phyloP scores from a whole-genome alignment of 2,113 vertebrate species.

The Jacana jacana region DNA sequence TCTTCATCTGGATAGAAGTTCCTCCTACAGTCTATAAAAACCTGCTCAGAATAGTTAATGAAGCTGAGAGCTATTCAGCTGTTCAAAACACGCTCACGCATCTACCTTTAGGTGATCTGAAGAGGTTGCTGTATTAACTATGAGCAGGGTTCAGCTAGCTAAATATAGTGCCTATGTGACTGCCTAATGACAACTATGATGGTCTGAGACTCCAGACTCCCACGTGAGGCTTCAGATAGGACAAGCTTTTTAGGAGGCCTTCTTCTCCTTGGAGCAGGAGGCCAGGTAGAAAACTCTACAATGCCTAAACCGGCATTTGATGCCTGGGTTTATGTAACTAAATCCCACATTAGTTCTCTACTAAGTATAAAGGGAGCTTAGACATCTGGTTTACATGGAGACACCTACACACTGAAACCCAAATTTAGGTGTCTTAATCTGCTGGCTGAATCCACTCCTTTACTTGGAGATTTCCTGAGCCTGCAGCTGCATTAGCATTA shows the following conservation, averaged over 20 bases:
- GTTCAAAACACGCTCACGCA: neutral
- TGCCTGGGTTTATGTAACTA: slow-evolving; percentile 9
- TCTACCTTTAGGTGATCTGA: neutral
- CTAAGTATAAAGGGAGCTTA: neutral
- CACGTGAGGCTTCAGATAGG: neutral
- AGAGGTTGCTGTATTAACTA: neutral
- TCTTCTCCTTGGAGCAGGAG: neutral
- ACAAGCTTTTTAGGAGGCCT: neutral
- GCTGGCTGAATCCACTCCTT: neutral
- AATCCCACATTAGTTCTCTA: neutral
- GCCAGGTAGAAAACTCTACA: neutral
- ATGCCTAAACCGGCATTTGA: neutral
- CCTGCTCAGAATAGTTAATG: neutral
- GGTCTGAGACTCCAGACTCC: neutral
- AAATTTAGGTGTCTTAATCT: slow-evolving; percentile 51
- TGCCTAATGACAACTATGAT: neutral
- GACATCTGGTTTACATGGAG: slow-evolving; percentile 56
- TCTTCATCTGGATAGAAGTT: neutral
- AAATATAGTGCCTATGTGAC: no score
- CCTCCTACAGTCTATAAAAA: neutral
- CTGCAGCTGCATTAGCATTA: slow-evolving; percentile 23
- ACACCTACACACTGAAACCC: slow-evolving; percentile 36
- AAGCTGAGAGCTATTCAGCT: neutral
- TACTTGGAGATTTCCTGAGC: slow-evolving; percentile 26
- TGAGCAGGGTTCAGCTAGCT: neutral